Evolutionary conservation across 92 coral and sea anemone genomes (phyloP).

Genomic region (Parazoanthus swiftii): DNA sequence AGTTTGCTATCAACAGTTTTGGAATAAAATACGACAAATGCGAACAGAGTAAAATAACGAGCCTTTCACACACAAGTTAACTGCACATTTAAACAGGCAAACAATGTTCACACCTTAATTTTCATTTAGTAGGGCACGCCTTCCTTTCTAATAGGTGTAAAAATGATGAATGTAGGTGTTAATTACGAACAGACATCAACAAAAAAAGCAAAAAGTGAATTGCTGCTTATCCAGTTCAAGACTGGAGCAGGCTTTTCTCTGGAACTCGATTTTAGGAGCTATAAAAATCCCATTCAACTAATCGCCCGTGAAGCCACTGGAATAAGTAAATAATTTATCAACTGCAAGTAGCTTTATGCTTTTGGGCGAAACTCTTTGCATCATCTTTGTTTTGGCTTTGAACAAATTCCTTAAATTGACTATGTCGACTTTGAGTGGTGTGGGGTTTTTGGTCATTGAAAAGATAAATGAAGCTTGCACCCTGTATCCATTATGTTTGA

Average conservation of each 20-base stretch:
- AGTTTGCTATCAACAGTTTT: slow-evolving; percentile 29
- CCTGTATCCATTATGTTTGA: neutral
- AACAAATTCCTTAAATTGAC: too few species aligned
- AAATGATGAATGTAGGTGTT: slow-evolving; percentile 31
- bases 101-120: slow-evolving; percentile 29
- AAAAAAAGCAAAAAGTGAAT: slow-evolving; percentile 13
- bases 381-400: neutral
- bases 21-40: slow-evolving; percentile 6
- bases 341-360: slow-evolving; percentile 8
- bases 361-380: neutral
- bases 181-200: slow-evolving; percentile 17
- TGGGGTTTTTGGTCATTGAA: neutral
- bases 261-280: slow-evolving; percentile 6
- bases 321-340: slow-evolving; percentile 3
- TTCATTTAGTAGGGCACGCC: slow-evolving; percentile 27
- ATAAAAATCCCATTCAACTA: slow-evolving; percentile 15
- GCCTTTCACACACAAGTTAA: slow-evolving; percentile 12
- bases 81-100: slow-evolving; percentile 29
- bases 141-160: slow-evolving; percentile 29
- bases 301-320: neutral
- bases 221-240: slow-evolving; percentile 20
- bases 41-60: slow-evolving; percentile 10
- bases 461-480: neutral
- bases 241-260: slow-evolving; percentile 17
- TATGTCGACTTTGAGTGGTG: neutral